Conservation (phyloP, 2,113 vertebrate genomes). For the Hymenochirus boettgeri region DNA sequence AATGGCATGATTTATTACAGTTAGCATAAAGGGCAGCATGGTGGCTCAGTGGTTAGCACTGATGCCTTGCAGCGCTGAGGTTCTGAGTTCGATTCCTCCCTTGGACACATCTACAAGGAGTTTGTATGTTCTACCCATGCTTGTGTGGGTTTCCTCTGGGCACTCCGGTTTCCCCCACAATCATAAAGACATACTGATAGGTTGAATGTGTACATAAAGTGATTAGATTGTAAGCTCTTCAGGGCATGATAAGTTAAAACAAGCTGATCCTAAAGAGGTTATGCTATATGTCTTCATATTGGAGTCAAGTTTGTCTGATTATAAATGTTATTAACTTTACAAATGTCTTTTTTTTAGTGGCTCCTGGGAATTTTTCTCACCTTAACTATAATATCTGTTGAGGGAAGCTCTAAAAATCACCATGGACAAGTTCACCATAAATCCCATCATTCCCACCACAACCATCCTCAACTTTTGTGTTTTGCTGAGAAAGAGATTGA, state of each 20-base stretch:
- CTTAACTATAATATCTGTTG: neutral
- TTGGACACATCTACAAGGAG: too few relatives aligned
- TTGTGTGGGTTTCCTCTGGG: neutral
- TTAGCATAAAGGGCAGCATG: too few relatives aligned
- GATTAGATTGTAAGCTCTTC: too few relatives aligned
- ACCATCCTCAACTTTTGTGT: conserved; percentile 41
- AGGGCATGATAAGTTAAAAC: too few relatives aligned
- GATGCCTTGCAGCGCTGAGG: too few relatives aligned
- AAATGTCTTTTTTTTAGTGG: conserved; percentile 13
- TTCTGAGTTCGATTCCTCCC: too few relatives aligned
- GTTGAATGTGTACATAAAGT: neutral
- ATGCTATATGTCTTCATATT: neutral
- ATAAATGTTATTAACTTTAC: neutral
- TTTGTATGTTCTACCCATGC: too few relatives aligned
- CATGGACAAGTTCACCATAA: too few relatives aligned
- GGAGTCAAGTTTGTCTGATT: neutral
- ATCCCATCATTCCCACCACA: too few relatives aligned
- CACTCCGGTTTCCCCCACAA: neutral
- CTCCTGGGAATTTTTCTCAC: conserved; percentile 2
- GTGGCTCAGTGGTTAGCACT: too few relatives aligned
- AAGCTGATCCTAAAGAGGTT: too few relatives aligned
- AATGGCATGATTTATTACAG: neutral
- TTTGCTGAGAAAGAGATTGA: conserved; percentile 47
- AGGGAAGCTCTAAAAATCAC: neutral
- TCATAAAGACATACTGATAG: too few relatives aligned